Conservation (phyloP, 92 coral and sea anemone genomes). For the Isaurus tuberculatus region DNA sequence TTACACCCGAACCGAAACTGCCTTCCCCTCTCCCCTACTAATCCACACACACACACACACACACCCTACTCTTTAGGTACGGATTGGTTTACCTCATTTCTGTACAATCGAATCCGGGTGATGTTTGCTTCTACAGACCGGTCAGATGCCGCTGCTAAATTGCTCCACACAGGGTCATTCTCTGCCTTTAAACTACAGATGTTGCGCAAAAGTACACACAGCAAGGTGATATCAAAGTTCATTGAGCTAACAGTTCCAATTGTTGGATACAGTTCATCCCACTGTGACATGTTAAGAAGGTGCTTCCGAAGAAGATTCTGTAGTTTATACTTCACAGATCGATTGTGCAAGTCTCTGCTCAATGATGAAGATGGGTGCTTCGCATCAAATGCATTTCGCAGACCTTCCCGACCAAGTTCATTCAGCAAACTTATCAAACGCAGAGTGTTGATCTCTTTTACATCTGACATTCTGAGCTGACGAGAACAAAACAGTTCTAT, state of each 20-base stretch:
- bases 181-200: conserved; percentile 61
- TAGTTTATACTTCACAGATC: conserved; percentile 12
- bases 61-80: too few species aligned
- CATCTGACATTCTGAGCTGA: not conserved
- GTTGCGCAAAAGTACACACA: conserved; percentile 61
- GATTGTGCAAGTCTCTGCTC: conserved; percentile 8
- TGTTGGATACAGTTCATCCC: conserved; percentile 69
- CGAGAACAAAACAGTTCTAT: too few species aligned
- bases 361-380: conserved; percentile 45
- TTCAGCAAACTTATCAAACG: conserved; percentile 54
- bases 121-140: conserved; percentile 55
- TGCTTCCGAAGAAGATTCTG: conserved; percentile 31
- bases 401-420: conserved; percentile 45
- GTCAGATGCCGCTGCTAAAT: conserved; percentile 55
- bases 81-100: conserved; percentile 45
- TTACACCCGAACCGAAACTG: too few species aligned
- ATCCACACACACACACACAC: too few species aligned
- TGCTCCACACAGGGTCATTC: conserved; percentile 52
- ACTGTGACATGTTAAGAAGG: conserved; percentile 60
- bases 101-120: conserved; percentile 52
- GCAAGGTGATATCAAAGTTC: conserved; percentile 65
- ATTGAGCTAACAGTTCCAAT: conserved; percentile 46
- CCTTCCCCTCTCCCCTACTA: too few species aligned
- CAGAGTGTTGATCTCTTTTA: conserved; percentile 1
- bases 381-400: conserved; percentile 50